Percentiles rank a stretch among this genome's conserved stretches.
These are phyloP conservation scores for Petrolisthes cinctipes DNA, from an alignment of 2,888 invertebrate genomes.

Conservation along the genomic window DNA sequence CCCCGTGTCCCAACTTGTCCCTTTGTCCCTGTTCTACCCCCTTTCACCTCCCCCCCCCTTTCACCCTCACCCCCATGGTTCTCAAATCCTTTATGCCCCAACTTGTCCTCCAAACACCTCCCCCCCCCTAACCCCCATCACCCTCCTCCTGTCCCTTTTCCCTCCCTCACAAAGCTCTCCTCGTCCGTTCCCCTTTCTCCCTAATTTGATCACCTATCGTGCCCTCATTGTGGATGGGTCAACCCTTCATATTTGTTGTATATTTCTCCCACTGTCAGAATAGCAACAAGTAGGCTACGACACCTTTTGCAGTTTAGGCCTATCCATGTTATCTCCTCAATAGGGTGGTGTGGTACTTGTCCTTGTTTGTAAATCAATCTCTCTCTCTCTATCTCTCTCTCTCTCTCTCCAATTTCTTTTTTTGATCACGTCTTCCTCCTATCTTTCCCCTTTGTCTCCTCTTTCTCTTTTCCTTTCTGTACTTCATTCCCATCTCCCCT, in stretches of 20 bases:
- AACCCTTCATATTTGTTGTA: too few relatives aligned
- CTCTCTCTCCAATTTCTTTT: slow-evolving; percentile 19
- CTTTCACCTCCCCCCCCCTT: not conserved
- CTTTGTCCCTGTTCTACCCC: not conserved
- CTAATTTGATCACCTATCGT: not conserved
- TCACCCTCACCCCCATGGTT: not conserved
- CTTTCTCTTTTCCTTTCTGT: not conserved
- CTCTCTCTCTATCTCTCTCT: slow-evolving; percentile 28
- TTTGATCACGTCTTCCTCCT: not conserved
- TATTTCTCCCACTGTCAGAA: too few relatives aligned
- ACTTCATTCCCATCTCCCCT: not conserved
- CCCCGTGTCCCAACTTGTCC: not conserved
- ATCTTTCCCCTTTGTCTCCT: not conserved
- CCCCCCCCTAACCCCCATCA: not conserved
- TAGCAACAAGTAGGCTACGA: too few relatives aligned
- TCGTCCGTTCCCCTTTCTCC: not conserved
- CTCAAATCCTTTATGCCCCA: not conserved
- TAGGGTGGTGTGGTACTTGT: not conserved
- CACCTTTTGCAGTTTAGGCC: too few relatives aligned
- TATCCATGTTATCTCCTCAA: too few relatives aligned
- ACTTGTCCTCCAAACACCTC: not conserved
- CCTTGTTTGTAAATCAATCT: slow-evolving; percentile 16
- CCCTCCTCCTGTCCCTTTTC: not conserved
- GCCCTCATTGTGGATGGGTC: too few relatives aligned
- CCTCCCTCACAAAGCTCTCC: not conserved